These are phyloP conservation scores for Caenorhabditis afra DNA, from an alignment of 2,888 invertebrate species.

Conservation along the genomic window DNA sequence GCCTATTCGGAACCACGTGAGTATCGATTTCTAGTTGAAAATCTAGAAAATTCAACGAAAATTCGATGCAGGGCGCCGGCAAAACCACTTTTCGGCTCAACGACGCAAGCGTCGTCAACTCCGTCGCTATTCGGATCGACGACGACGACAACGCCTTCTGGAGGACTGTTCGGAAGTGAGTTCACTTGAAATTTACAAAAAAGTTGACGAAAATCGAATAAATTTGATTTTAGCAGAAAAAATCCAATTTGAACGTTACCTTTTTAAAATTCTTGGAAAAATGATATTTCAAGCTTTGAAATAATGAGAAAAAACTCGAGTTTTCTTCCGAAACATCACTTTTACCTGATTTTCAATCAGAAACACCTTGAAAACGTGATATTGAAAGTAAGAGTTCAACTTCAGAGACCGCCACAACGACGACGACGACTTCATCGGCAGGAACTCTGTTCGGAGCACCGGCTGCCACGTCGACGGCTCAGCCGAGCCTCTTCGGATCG, in stretches of 20 bases:
- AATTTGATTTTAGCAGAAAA: constrained; percentile 3
- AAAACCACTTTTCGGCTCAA: constrained; percentile 61
- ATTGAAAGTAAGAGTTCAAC: too few relatives aligned
- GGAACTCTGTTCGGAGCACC: constrained; percentile 47
- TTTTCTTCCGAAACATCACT: background rate
- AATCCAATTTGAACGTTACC: too few relatives aligned
- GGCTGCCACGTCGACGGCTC: constrained; percentile 18
- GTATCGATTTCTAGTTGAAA: constrained; percentile 7
- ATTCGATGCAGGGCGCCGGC: constrained; percentile 44
- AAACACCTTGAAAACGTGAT: too few relatives aligned
- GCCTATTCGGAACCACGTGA: constrained; percentile 55
- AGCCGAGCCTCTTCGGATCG: constrained; percentile 44
- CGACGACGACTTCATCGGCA: constrained; percentile 34
- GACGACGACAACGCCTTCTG: constrained; percentile 44
- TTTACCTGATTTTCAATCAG: too few relatives aligned
- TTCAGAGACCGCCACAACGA: constrained; percentile 32
- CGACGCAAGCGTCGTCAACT: constrained; percentile 45
- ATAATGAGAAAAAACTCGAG: too few relatives aligned
- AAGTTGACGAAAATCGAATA: background rate
- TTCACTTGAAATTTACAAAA: constrained; percentile 2
- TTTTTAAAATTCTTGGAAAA: too few relatives aligned
- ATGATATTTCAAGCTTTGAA: too few relatives aligned
- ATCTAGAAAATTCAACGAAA: background rate
- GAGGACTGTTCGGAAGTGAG: constrained; percentile 58
- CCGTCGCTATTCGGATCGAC: constrained; percentile 53